These are phyloP conservation scores for Tokudaia muenninki DNA, from an alignment of 2,797 vertebrate genomes.

Conservation along the genomic window DNA sequence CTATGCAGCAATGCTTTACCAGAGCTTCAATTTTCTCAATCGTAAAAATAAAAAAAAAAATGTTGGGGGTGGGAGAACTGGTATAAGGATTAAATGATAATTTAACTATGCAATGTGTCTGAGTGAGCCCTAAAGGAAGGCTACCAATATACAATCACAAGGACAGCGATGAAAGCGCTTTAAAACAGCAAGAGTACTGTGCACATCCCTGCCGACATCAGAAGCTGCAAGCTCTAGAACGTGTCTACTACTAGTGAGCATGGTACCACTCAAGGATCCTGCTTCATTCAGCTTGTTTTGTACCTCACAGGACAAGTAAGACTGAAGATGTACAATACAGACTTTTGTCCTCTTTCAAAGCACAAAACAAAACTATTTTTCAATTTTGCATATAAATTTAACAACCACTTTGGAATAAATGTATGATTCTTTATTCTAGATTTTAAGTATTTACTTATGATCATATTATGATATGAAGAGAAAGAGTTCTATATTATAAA, in stretches of 20 bases:
- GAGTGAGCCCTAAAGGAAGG: background rate
- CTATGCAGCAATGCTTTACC: background rate
- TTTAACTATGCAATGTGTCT: background rate
- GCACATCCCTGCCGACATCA: background rate
- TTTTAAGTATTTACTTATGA: conserved; percentile 60
- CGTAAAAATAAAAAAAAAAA: conserved; percentile 20
- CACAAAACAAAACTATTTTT: conserved; percentile 38
- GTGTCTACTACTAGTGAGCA: background rate
- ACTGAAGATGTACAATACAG: background rate
- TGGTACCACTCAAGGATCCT: background rate
- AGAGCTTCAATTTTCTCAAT: conserved; percentile 18
- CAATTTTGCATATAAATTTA: conserved; percentile 27
- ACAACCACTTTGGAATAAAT: conserved; percentile 10
- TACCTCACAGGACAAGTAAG: background rate
- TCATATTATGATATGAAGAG: background rate
- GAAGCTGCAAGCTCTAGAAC: background rate
- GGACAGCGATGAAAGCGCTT: background rate
- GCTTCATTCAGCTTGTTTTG: background rate
- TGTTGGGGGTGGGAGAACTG: background rate
- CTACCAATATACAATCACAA: background rate
- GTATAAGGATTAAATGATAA: conserved; percentile 6
- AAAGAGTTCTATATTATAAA: conserved; percentile 45
- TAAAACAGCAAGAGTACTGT: background rate
- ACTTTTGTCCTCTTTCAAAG: conserved; percentile 6
- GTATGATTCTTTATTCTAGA: background rate